These are phyloP conservation scores for Habropoda laboriosa DNA, from an alignment of 1,140 invertebrate genomes.

Conservation along the genomic window DNA sequence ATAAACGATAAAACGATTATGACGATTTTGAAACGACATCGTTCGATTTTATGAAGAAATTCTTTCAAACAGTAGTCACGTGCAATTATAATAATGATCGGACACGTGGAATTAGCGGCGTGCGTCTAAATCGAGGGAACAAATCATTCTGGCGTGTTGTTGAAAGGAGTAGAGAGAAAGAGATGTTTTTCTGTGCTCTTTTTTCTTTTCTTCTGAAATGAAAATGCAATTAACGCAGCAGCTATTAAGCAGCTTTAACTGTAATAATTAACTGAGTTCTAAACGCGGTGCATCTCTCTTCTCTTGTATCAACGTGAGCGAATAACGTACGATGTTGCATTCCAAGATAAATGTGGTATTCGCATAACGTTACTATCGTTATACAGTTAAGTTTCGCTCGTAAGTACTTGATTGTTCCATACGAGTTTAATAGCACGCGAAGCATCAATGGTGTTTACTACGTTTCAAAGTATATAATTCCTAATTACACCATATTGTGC, in stretches of 20 bases:
- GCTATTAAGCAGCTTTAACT: background rate
- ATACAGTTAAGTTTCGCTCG: slow-evolving; percentile 20
- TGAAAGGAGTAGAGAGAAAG: background rate
- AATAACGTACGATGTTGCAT: background rate
- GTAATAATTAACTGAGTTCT: background rate
- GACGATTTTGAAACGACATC: background rate
- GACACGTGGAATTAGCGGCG: background rate
- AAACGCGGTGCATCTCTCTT: background rate
- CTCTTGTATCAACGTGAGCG: background rate
- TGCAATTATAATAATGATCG: background rate
- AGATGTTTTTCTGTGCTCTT: background rate
- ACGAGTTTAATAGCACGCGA: background rate
- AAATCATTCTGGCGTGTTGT: background rate
- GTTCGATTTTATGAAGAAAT: background rate
- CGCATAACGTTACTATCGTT: slow-evolving; percentile 27
- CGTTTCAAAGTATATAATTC: background rate
- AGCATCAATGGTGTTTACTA: background rate
- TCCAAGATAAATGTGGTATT: slow-evolving; percentile 27
- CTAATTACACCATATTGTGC: too few species aligned
- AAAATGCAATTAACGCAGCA: background rate
- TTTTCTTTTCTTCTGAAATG: background rate
- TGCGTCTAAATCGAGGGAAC: background rate
- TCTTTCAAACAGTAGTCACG: background rate
- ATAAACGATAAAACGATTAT: background rate
- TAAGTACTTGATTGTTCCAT: background rate